phyloP scores from a whole-genome alignment of 2,888 invertebrate species.

The Heliconius erato region DNA sequence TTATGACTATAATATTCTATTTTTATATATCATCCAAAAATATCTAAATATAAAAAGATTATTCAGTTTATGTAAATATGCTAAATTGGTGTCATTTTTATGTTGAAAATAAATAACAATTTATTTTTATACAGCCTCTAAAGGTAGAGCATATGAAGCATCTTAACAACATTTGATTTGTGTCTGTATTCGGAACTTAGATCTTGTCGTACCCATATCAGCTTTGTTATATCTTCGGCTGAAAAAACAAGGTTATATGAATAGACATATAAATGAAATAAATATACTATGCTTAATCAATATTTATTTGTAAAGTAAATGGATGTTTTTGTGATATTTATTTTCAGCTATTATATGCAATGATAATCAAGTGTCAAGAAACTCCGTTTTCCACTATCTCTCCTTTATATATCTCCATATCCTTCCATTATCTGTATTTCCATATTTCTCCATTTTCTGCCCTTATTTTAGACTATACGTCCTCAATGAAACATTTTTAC shows the following conservation, averaged over 20 bases:
- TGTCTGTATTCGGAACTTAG: conserved; percentile 42
- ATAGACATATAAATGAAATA: conserved; percentile 16
- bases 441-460: too few species aligned
- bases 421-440: too few species aligned
- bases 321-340: neutral
- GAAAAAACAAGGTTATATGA: conserved; percentile 41
- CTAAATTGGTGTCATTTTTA: neutral
- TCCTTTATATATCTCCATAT: too few species aligned
- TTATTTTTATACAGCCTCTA: neutral
- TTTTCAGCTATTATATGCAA: too few species aligned
- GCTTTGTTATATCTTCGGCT: conserved; percentile 48
- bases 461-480: too few species aligned
- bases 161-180: conserved; percentile 26
- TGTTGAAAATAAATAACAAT: neutral
- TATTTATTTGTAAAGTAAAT: neutral
- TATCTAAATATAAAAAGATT: too few species aligned
- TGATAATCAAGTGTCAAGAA: too few species aligned
- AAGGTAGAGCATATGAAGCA: neutral
- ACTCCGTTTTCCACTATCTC: too few species aligned
- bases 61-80: neutral
- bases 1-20: too few species aligned
- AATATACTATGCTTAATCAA: conserved; percentile 8
- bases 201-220: conserved; percentile 69
- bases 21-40: too few species aligned
- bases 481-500: too few species aligned